Evolutionary conservation across 1,140 invertebrate species (phyloP).

Genomic region (Lordiphosa clarofinis): DNA sequence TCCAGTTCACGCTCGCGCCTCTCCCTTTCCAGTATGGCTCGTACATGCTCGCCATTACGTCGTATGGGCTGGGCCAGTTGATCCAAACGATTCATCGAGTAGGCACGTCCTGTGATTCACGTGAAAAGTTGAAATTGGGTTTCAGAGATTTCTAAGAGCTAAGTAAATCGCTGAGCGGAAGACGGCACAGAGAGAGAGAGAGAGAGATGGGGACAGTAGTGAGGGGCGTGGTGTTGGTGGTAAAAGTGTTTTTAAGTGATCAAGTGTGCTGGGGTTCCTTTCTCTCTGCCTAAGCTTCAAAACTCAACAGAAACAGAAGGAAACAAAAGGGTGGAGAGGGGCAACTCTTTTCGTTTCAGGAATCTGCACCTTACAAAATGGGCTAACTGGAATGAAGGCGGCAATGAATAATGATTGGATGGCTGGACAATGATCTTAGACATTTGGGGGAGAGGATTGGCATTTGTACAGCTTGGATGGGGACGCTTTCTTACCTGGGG

Average conservation of each 20-base stretch:
- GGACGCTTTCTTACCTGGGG: conserved; percentile 83
- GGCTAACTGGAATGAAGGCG: conserved; percentile 10
- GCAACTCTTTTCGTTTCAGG: conserved; percentile 4
- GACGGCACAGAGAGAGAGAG: conserved; percentile 34
- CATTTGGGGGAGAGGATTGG: not conserved
- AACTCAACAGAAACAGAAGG: conserved; percentile 1
- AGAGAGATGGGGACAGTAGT: conserved; percentile 13
- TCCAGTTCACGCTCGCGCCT: conserved; percentile 68
- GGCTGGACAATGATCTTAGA: conserved; percentile 16
- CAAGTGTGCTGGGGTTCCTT: conserved; percentile 1
- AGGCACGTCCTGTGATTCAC: conserved; percentile 84
- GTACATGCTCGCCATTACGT: conserved; percentile 80
- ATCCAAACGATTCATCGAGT: conserved; percentile 94
- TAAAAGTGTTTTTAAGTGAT: not conserved
- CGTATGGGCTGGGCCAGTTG: conserved; percentile 87
- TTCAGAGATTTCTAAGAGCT: conserved; percentile 10
- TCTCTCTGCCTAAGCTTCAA: conserved; percentile 10
- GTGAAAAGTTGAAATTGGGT: conserved; percentile 40
- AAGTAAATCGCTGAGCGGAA: conserved; percentile 46
- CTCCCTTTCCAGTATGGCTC: conserved; percentile 68
- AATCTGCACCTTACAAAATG: conserved; percentile 11
- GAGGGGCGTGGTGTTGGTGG: not conserved
- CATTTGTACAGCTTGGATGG: not conserved
- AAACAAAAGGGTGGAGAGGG: not conserved
- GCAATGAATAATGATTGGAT: conserved; percentile 7